Base-by-base conservation (phyloP, 2,113 vertebrate genomes). In the Entelurus aequoreus region DNA sequence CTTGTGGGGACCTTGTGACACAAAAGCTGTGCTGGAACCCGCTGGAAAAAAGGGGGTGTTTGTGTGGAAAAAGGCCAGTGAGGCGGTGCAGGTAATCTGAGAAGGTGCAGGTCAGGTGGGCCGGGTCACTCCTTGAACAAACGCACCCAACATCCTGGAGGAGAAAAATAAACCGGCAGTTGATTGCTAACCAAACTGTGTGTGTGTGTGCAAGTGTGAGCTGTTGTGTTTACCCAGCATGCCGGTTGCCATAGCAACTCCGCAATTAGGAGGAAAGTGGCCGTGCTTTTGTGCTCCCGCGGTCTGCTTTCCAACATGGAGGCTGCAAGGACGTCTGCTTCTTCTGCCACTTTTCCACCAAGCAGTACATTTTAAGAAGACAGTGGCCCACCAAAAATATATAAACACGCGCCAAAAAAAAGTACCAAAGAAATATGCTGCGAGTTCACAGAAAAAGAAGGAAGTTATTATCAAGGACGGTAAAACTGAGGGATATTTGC, bases 61-160 rank as follows among this genome's bases (percentile, higher is more conserved):
- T 46, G 42, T 5, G 42, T 46, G 42, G 28, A 46, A 46, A 46
- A 11, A 12, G 42, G 11, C 12, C 4, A 46, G 4, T 61, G 11
- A 46, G 4, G 48, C 54, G 13, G 12, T 71, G 62, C 60, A 42
- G 50, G 56, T 70, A 59, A 46, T 46, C 12, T 11, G 42, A 46
- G 10, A 46, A 46, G 42, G 10, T 46, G 42, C 42, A 28, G 28
- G 10, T 46, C 42, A 51, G 16, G 8, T 11, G 50, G 10, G 0
- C 6, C 3, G 56, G 82, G 12, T 80, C 82, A 84, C 88, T 61
- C 90, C 88, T 84, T 86, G 49, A 54, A 50, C 78, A 86, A 87
- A 88, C 78, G 80, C 75, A 71, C 62, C 60, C 7, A 64, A 86
- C 71, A 86, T 88, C 82, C 84, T 84, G 73, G 65, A 62, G 53